Evolutionary conservation across 1,140 invertebrate species (phyloP), one percentile per base, ranked within the genome.

Genomic region (Mesaphorura yosii): DNA sequence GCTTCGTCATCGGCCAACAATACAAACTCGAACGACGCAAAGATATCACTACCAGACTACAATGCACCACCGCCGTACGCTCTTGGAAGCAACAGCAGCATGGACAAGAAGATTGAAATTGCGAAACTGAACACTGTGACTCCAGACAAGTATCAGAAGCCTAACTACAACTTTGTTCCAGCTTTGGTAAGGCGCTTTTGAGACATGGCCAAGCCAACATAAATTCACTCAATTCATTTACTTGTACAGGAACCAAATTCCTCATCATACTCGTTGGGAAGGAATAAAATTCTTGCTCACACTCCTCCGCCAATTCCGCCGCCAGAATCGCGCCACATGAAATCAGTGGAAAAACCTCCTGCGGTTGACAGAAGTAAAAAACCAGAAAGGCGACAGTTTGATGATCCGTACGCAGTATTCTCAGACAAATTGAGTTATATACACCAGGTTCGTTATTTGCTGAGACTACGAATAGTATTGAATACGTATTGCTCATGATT

Each of bases 291-390:
- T 44, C 53, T 50, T 15, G 42, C 51, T 39, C 20, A 38, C 34
- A 14, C 52, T 38, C 20, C 48, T 48, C 23, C 20, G 20, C 46
- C 22, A 29, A 48, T 48, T 22, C 63, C 57, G n/a, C 53, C 64
- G 7, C 53, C 62, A 15, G 63, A 64, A 28, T 65, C 65, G 1
- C 66, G 65, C 34, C 65, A 58, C 7, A 55, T 60, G 26, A 55
- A 57, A 38, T 59, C 58, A 1, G 48, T 39, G 12, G 34, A 22
- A 48, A 48, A 57, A 48, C 88, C 88, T 1, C 88, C 88, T 14
- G 75, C 84, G 38, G 78, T 88, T 15, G 85, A 88, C 69, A 74
- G 86, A 38, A 80, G 78, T 46, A 80, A 73, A 3, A 88, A 88
- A 39, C 70, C 50, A 52, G 48, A 37, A 64, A 64, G 23, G 78